Evolutionary conservation across 2,113 vertebrate species (phyloP), one percentile per base, ranked within the genome.

Genomic region (Azemiops feae): DNA sequence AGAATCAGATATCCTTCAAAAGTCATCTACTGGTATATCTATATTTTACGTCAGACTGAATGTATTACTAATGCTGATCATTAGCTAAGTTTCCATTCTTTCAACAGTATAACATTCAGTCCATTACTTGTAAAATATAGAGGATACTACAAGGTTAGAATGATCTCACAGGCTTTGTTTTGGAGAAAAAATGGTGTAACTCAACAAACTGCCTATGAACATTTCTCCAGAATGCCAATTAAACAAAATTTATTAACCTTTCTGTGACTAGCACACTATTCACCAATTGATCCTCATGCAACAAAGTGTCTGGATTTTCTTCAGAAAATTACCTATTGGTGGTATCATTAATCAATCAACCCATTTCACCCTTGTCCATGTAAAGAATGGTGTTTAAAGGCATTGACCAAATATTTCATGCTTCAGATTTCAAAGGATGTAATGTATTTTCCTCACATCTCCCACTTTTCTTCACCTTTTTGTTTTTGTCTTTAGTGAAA

Each of bases 21-120:
- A 25, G 53, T 57, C 18, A 5, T n/a, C 45, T 5, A 50, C 47
- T 1, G 47, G 47, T 50, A 60, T 92, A 34, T n/a, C 53, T 89
- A 4, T 55, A 88, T 30, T 87, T 89, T 93, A 47, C 30, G 18
- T 60, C 54, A 64, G 25, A 20, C 3, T 58, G 54, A 54, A 34
- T 58, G 23, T 43, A 43, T 64, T 50, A 58, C 58, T 88, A 89
- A 86, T 92, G 93, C 69, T 92, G 54, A 89, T 69, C 8, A 94
- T 22, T 87, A 53, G 87, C 30, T 86, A 89, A 74, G 91, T 93
- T 94, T 93, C 86, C 55, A 91, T 54, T 88, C 9, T 20, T 54
- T 8, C 6, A 53, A 43, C 95, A 91, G 92, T 92, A 94, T 94
- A 94, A 93, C 92, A 93, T 58, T 69, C 57, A 54, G 20, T 92